Conservation (phyloP, 2,797 vertebrate genomes). For the Sternarchorhynchus goeldii region DNA sequence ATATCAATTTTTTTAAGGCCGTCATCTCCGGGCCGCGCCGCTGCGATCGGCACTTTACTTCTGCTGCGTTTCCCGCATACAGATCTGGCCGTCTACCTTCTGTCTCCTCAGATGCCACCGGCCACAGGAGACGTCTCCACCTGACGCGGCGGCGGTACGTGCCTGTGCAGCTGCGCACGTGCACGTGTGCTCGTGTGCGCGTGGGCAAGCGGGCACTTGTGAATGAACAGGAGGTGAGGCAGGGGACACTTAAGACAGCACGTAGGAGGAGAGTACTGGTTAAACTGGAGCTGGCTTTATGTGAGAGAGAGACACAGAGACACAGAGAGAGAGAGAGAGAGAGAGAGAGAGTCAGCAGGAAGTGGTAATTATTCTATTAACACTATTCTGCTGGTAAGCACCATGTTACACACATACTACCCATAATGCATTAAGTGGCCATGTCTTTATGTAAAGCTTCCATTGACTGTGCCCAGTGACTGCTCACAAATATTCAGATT, state of each 20-base stretch:
- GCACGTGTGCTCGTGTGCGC: conserved; percentile 8
- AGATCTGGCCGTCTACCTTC: conserved; percentile 40
- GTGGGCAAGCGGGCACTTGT: not conserved
- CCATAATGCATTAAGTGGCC: conserved; percentile 50
- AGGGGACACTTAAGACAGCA: conserved; percentile 16
- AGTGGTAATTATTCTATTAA: conserved; percentile 47
- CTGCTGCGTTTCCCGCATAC: conserved; percentile 29
- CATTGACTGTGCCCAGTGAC: conserved; percentile 40
- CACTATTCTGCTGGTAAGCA: conserved; percentile 37
- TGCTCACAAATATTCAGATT: conserved; percentile 17
- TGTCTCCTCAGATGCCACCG: conserved; percentile 37
- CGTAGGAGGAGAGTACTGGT: conserved; percentile 17
- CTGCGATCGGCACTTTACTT: conserved; percentile 1
- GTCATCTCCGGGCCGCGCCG: not conserved
- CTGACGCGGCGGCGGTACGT: conserved; percentile 24
- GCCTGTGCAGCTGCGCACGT: not conserved
- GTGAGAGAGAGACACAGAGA: not conserved
- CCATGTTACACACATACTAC: conserved; percentile 50
- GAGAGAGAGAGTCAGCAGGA: not conserved
- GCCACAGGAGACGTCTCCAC: conserved; percentile 22
- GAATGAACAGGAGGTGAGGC: conserved; percentile 4
- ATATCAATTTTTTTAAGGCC: not conserved
- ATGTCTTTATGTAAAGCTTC: conserved; percentile 36
- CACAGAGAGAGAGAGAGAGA: not conserved
- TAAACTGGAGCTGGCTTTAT: conserved; percentile 28